Evolutionary conservation across 2,888 invertebrate genomes (phyloP).

Genomic region (Eristalinus sepulchralis): DNA sequence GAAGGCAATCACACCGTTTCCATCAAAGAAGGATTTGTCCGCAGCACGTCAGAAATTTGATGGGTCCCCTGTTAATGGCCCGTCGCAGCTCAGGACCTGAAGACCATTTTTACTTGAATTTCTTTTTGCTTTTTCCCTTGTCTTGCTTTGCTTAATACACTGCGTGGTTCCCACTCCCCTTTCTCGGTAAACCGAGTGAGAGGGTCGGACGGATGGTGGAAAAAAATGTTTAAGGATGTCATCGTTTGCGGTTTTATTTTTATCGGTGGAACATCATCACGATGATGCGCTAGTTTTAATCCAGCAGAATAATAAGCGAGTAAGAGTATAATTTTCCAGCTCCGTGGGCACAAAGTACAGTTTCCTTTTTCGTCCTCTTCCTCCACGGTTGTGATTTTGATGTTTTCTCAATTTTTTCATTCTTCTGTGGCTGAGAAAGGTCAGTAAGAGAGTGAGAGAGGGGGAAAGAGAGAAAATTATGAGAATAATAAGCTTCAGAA

Average conservation of each 20-base stretch:
- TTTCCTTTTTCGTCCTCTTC: slow-evolving; percentile 2
- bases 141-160: background rate
- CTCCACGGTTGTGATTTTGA: background rate
- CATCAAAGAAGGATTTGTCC: slow-evolving; percentile 70
- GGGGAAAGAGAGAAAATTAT: background rate
- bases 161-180: background rate
- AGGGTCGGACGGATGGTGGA: background rate
- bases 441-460: too few relatives aligned
- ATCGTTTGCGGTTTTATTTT: slow-evolving; percentile 55
- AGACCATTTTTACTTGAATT: slow-evolving; percentile 26
- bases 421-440: slow-evolving; percentile 6
- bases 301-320: slow-evolving; percentile 72
- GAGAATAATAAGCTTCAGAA: background rate
- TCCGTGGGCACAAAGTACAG: slow-evolving; percentile 73
- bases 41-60: slow-evolving; percentile 69
- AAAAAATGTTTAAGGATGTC: slow-evolving; percentile 54
- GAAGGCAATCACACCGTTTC: slow-evolving; percentile 66
- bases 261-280: slow-evolving; percentile 58
- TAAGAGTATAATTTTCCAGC: slow-evolving; percentile 77
- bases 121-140: background rate
- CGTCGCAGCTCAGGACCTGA: slow-evolving; percentile 48
- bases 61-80: slow-evolving; percentile 70
- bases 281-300: slow-evolving; percentile 65
- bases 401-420: slow-evolving; percentile 34
- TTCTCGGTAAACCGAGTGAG: background rate